Conservation (phyloP, 2,797 vertebrate species). For the Loris lydekkerianus region DNA sequence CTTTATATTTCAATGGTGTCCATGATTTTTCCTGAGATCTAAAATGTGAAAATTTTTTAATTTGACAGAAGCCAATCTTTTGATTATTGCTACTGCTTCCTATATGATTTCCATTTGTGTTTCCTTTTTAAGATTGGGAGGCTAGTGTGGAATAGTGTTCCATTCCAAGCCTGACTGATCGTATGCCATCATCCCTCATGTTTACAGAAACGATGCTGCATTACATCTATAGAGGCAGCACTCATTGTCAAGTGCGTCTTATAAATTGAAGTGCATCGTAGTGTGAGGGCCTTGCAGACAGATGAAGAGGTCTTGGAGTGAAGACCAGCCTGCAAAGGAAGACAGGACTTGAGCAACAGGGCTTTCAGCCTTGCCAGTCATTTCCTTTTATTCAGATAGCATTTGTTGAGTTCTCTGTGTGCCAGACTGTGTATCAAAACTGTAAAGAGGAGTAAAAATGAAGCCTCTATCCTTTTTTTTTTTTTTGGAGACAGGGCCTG, state of each 20-base stretch:
- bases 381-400: constrained; percentile 15
- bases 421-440: neutral
- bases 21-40: constrained; percentile 51
- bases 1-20: constrained; percentile 59
- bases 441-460: constrained; percentile 5
- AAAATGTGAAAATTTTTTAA: constrained; percentile 53
- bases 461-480: neutral
- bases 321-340: neutral
- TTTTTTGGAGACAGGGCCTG: neutral
- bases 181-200: neutral
- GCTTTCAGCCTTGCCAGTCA: neutral
- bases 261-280: neutral
- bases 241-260: neutral
- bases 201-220: neutral
- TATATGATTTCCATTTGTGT: neutral
- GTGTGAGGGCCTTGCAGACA: neutral
- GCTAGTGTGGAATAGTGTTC: neutral
- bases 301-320: neutral
- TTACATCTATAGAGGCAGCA: no score
- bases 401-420: neutral
- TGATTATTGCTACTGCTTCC: neutral
- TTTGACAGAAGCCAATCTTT: neutral
- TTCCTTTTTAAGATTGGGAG: constrained; percentile 1
- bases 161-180: neutral
- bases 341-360: neutral